Percentiles rank a stretch among this genome's conserved stretches.
phyloP scores from a whole-genome alignment of 2,797 vertebrate genomes.

The Pristis pectinata region DNA sequence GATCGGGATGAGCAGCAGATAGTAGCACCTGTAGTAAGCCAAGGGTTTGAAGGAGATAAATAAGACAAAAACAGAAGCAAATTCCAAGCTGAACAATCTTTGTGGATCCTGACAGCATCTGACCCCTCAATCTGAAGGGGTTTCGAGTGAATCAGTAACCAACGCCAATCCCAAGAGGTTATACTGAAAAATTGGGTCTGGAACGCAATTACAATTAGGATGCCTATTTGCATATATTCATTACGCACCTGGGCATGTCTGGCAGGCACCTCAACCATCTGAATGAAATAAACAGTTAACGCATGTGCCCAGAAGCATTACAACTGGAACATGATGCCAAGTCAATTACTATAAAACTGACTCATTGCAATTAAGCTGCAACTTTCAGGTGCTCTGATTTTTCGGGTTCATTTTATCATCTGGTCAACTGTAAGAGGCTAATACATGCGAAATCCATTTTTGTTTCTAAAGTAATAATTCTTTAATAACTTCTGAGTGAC shows the following conservation, averaged over 20 bases:
- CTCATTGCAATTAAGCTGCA: no score
- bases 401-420: background rate
- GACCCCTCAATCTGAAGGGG: background rate
- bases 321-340: background rate
- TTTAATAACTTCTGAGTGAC: background rate
- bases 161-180: background rate
- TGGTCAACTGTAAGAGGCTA: background rate
- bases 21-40: background rate
- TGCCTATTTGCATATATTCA: background rate
- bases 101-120: no score
- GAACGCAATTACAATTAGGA: background rate
- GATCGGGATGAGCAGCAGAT: no score
- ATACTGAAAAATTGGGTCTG: background rate
- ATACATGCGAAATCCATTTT: background rate
- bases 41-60: background rate
- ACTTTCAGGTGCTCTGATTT: background rate
- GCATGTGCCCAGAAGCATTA: background rate
- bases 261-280: background rate
- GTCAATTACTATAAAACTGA: background rate
- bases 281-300: background rate
- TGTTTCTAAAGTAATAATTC: background rate
- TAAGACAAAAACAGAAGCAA: background rate
- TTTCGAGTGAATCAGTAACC: background rate
- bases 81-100: background rate
- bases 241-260: background rate